Evolutionary conservation across 2,888 invertebrate genomes (phyloP), one percentile per base, ranked within the genome.

Genomic region (Marasmarcha lunaedactyla): DNA sequence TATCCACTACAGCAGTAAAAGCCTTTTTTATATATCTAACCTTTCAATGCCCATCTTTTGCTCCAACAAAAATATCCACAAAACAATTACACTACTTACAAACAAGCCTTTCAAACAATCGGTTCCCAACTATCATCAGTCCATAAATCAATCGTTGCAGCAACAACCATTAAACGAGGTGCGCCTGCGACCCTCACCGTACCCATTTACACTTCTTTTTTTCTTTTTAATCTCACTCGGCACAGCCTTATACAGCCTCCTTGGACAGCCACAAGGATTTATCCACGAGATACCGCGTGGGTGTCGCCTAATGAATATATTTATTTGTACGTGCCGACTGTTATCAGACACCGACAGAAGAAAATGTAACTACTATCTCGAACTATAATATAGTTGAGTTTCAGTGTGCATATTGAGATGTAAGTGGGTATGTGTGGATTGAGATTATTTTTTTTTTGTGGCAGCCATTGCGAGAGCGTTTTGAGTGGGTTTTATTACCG

Each of bases 251-350:
- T 54, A 55, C 60, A 58, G 61, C 57, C 62, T 57, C 59, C 58
- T 52, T 50, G 59, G 71, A 72, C 74, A 67, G 72, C 67, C 71
- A 73, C 51, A 63, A 71, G 77, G 77, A 81, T 83, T 83, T 83
- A 83, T 70, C 74, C 68, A 61, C 64, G 59, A 65, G 78, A 81
- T 78, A 77, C 48, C 57, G 71, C 70, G 81, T 81, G 77, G 83
- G 81, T 78, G 83, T 81, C 71, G 65, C 71, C 74, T 81, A 83
- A 81, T 83, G 81, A 83, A 81, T 79, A 78, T 77, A 79, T 76
- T 78, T 81, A 79, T 79, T 81, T 79, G 69, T 68, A 67, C 67
- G 66, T 54, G 63, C 60, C 57, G 55, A 60, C 74, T 71, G 76
- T 77, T 72, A 71, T 73, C 77, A 69, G 59, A 55, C 57, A 58